A percentile compares a stretch with the other conserved stretches of the same genome.
phyloP scores from a whole-genome alignment of 2,888 invertebrate genomes.

The Drosophila infuscata region DNA sequence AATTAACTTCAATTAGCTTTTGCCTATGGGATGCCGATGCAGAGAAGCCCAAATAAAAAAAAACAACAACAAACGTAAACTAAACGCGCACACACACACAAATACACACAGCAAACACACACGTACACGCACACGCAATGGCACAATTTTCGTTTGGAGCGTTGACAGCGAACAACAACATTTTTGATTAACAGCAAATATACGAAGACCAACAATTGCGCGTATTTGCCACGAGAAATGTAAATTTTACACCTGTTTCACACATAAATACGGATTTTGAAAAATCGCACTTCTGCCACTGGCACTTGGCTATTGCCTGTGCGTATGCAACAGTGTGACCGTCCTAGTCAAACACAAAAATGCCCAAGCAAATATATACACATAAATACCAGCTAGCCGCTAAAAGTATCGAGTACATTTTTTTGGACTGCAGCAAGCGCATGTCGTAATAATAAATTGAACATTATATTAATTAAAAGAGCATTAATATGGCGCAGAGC shows the following conservation, averaged over 20 bases:
- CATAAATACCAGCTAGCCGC: constrained; percentile 8
- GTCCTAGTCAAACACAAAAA: not conserved
- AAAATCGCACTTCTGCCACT: constrained; percentile 47
- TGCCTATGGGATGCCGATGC: constrained; percentile 50
- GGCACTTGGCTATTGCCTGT: constrained; percentile 46
- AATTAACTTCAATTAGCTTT: constrained; percentile 71
- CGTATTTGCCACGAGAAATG: constrained; percentile 27
- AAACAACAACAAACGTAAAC: constrained; percentile 59
- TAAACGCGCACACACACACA: constrained; percentile 59
- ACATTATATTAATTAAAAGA: constrained; percentile 44
- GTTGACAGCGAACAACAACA: constrained; percentile 57
- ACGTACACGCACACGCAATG: constrained; percentile 54
- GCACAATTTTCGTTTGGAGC: constrained; percentile 61
- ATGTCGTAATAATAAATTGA: constrained; percentile 74
- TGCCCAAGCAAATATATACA: too few species aligned
- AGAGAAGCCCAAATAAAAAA: constrained; percentile 33
- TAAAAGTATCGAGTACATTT: constrained; percentile 45
- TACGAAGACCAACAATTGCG: constrained; percentile 44
- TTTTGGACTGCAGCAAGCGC: constrained; percentile 8
- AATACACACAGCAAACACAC: constrained; percentile 30
- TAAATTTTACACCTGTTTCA: constrained; percentile 59
- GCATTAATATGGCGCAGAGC: constrained; percentile 87
- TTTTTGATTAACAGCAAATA: constrained; percentile 43
- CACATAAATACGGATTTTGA: constrained; percentile 55
- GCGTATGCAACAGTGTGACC: constrained; percentile 48